Evolutionary conservation across 2,888 invertebrate species (phyloP), one percentile per base, ranked within the genome.

Genomic region (Polydrusus pterygomalis): DNA sequence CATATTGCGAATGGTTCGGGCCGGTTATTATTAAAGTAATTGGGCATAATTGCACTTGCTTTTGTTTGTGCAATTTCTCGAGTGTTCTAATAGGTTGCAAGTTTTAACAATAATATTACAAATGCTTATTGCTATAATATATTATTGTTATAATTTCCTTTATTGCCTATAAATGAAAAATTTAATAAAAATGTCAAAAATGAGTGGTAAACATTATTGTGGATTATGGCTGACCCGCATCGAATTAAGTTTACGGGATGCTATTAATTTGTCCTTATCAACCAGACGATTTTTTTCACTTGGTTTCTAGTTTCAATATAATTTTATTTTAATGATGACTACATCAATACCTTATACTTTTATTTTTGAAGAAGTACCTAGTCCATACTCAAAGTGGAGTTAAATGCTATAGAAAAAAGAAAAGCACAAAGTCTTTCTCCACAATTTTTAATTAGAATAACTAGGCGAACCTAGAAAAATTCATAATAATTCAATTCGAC

Each of bases 1-100:
- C n/a, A n/a, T 51, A 65, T 71, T 71, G 71, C 71, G 54, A 64
- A 43, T 56, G 15, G 13, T 74, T 60, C 67, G 40, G 65, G 65
- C 17, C 58, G 68, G 54, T 65, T 67, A 54, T 74, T 74, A 74
- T 68, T 74, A 74, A 68, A 68, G 40, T 60, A 68, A 68, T 74
- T 60, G 60, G 68, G 25, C 62, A 45, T 73, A 67, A 68, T 67
- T 67, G 73, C 63, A 40, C 34, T 63, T 60, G 49, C 63, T 62
- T 38, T 70, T 70, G 63, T 70, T 70, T 70, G 45, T 51, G 70
- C 25, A 47, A 62, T 67, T 67, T 47, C n/a, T n/a, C n/a, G 67
- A 18, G 51, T 51, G 54, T 51, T 51, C 34, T 11, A 64, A 64
- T 49, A 15, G 18, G 17, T 60, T 60, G 58, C 58, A 18, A 60